Evolutionary conservation across 1,140 invertebrate genomes (phyloP), one percentile per base, ranked within the genome.

Genomic region (Apis florea): DNA sequence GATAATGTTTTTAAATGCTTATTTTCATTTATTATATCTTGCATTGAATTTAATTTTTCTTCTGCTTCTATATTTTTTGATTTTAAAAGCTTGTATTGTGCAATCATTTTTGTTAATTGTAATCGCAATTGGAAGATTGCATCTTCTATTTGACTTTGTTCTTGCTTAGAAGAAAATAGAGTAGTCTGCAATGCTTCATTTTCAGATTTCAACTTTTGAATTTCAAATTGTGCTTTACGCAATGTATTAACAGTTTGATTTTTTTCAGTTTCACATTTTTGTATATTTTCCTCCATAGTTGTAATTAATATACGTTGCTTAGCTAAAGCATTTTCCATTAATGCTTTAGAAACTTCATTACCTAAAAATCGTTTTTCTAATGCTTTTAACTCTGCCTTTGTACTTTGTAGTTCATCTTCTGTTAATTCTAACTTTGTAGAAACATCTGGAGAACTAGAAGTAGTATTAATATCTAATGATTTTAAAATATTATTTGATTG

Each of bases 51-150:
- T 9, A 92, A 67, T 75, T 91, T 92, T 21, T 89, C 83, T 13
- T 93, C 92, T 21, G 88, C 66, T 56, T 92, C 88, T 11, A 13
- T 64, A 69, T 93, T 93, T 58, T 89, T 89, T 2, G 72, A 83
- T 69, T 90, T 92, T 10, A 93, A 12, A 21, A 92, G 56, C 72
- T 91, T 93, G 47, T 93, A 90, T n/a, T 91, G 90, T 0, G 89
- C 83, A 66, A 93, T 90, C 87, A 93, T 90, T 69, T 90, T 91
- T 10, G 83, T 81, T 21, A 93, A 79, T 49, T 93, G 91, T 5
- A 85, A 67, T 10, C 88, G 89, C 11, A 93, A 63, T 47, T 91
- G 87, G 6, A 88, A 83, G 47, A 92, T 91, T 2, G 90, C 90
- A 21, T 86, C 84, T 76, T 91, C 90, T 72, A 93, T 90, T 74